These are phyloP conservation scores for Cheumatopsyche charites DNA, from an alignment of 1,140 invertebrate genomes.

Conservation along the genomic window DNA sequence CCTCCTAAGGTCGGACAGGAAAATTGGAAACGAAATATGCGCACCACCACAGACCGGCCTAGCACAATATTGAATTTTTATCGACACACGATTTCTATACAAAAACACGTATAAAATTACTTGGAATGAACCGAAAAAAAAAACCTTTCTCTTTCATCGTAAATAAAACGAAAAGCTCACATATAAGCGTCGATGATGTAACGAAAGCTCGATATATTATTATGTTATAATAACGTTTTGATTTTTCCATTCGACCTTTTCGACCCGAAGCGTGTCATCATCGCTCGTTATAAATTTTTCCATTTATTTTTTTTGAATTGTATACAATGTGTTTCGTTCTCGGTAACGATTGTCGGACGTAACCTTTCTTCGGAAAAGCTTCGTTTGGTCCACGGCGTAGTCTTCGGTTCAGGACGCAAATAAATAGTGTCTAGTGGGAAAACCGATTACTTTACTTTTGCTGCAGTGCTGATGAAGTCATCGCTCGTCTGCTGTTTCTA, in stretches of 20 bases:
- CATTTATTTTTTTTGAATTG: too few species aligned
- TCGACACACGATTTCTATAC: not conserved
- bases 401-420: constrained; percentile 30
- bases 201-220: not conserved
- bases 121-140: too few species aligned
- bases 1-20: too few species aligned
- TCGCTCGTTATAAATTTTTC: constrained; percentile 4
- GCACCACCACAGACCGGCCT: not conserved
- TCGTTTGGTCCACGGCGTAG: not conserved
- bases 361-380: too few species aligned
- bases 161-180: too few species aligned
- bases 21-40: constrained; percentile 16
- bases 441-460: constrained; percentile 27
- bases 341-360: too few species aligned
- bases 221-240: not conserved
- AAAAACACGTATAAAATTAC: too few species aligned
- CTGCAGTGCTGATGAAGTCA: not conserved
- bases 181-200: constrained; percentile 4
- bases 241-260: constrained; percentile 14
- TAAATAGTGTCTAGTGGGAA: constrained; percentile 23
- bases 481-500: constrained; percentile 5
- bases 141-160: too few species aligned
- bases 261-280: constrained; percentile 10
- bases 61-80: constrained; percentile 4
- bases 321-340: too few species aligned